A percentile compares a stretch with the other conserved stretches of the same genome.
Evolutionary conservation across 1,140 invertebrate genomes (phyloP).

Genomic region (Pinna nobilis): DNA sequence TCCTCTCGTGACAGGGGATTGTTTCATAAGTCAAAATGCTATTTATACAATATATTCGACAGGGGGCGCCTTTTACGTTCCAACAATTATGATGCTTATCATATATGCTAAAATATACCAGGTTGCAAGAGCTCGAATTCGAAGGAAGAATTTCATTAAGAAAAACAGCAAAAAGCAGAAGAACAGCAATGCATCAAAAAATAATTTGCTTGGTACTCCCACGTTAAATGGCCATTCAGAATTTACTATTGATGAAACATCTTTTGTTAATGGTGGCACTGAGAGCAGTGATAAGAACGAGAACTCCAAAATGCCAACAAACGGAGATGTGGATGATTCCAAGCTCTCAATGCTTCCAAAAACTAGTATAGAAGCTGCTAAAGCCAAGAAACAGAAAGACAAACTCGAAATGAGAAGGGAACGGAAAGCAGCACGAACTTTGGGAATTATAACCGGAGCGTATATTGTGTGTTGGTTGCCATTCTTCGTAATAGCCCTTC

Average conservation of each 20-base stretch:
- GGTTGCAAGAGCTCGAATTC: slow-evolving; percentile 68
- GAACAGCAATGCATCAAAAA: slow-evolving; percentile 9
- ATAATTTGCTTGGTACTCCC: slow-evolving; percentile 27
- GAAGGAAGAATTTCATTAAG: slow-evolving; percentile 58
- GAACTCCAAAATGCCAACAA: slow-evolving; percentile 40
- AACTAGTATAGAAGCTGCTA: slow-evolving; percentile 25
- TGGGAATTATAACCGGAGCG: slow-evolving; percentile 75
- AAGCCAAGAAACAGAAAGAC: slow-evolving; percentile 58
- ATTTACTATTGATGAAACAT: slow-evolving; percentile 35
- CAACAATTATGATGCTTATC: slow-evolving; percentile 72
- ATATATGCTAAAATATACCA: slow-evolving; percentile 73
- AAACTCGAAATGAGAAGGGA: slow-evolving; percentile 76
- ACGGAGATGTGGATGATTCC: slow-evolving; percentile 48
- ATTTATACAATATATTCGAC: slow-evolving; percentile 74
- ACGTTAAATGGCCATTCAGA: slow-evolving; percentile 38
- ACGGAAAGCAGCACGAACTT: slow-evolving; percentile 75
- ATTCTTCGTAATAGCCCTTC: slow-evolving; percentile 72
- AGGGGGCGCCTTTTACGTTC: slow-evolving; percentile 74
- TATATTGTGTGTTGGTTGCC: slow-evolving; percentile 75
- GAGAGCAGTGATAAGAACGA: slow-evolving; percentile 50
- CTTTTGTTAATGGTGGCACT: slow-evolving; percentile 33
- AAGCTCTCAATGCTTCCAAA: slow-evolving; percentile 53
- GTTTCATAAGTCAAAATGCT: slow-evolving; percentile 71
- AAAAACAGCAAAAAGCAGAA: slow-evolving; percentile 46
- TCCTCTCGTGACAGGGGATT: slow-evolving; percentile 59